phyloP scores from a whole-genome alignment of 2,888 invertebrate species.

The Clunio marinus region DNA sequence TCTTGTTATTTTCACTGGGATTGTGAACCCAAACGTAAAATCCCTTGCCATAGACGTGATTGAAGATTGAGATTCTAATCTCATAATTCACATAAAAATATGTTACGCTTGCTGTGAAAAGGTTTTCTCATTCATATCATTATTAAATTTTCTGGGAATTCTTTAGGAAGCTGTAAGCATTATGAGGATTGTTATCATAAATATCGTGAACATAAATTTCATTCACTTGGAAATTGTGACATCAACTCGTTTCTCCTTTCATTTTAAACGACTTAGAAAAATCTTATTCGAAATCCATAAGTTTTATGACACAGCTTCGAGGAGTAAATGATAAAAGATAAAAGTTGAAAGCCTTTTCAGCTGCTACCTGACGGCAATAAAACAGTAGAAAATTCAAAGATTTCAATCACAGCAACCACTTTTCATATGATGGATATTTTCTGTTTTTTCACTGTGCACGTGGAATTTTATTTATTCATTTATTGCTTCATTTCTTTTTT shows the following conservation, averaged over 20 bases:
- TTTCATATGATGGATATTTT: not conserved
- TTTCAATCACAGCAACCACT: constrained; percentile 23
- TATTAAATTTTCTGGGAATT: not conserved
- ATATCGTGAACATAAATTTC: no score
- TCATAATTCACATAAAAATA: not conserved
- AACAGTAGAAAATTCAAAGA: constrained; percentile 14
- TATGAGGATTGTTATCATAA: constrained; percentile 14
- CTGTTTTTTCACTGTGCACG: constrained; percentile 16
- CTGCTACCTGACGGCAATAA: constrained; percentile 37
- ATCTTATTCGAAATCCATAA: constrained; percentile 1
- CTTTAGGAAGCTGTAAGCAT: not conserved
- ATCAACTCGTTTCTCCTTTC: no score
- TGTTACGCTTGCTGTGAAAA: not conserved
- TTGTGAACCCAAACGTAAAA: not conserved
- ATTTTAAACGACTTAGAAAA: no score
- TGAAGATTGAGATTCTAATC: not conserved
- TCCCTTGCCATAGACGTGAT: not conserved
- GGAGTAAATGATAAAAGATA: constrained; percentile 32
- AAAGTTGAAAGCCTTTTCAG: not conserved
- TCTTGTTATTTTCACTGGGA: not conserved
- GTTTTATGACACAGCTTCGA: constrained; percentile 17
- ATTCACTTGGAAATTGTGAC: no score
- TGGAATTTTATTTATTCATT: constrained; percentile 31
- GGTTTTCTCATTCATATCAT: not conserved
- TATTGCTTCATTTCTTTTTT: not conserved